Percentiles rank a stretch among this genome's conserved stretches.
phyloP scores from a whole-genome alignment of 1,140 invertebrate species.

The Globodera rostochiensis region DNA sequence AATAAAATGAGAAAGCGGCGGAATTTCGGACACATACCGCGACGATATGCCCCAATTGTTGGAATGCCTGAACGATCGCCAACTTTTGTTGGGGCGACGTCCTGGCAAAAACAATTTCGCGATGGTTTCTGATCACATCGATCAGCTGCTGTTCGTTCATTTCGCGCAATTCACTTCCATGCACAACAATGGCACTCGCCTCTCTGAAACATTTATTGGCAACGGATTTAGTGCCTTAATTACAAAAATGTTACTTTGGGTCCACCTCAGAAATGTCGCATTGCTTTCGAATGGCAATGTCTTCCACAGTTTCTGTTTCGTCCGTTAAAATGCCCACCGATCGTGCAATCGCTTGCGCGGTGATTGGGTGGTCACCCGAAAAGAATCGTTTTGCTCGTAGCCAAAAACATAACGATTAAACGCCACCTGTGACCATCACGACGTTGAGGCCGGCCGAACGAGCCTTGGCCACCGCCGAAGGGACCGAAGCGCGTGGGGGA shows the following conservation, averaged over 20 bases:
- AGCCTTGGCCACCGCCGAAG: slow-evolving; percentile 94
- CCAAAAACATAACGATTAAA: not conserved
- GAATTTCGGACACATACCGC: slow-evolving; percentile 68
- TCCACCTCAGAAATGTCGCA: slow-evolving; percentile 85
- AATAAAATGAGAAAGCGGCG: not conserved
- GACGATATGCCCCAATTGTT: slow-evolving; percentile 91
- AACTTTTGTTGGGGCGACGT: slow-evolving; percentile 98
- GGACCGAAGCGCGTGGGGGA: slow-evolving; percentile 88
- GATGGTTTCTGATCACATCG: slow-evolving; percentile 87
- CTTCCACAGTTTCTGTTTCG: slow-evolving; percentile 90
- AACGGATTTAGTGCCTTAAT: not conserved
- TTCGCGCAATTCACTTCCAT: slow-evolving; percentile 90
- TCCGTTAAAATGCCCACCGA: slow-evolving; percentile 98
- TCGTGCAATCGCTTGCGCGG: slow-evolving; percentile 98
- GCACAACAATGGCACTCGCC: slow-evolving; percentile 92
- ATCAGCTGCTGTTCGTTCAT: slow-evolving; percentile 85
- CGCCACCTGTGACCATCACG: slow-evolving; percentile 76
- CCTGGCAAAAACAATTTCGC: slow-evolving; percentile 97
- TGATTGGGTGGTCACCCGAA: slow-evolving; percentile 81
- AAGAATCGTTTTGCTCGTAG: not conserved
- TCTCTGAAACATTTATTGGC: slow-evolving; percentile 25
- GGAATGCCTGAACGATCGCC: slow-evolving; percentile 97
- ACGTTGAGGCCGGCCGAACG: slow-evolving; percentile 95
- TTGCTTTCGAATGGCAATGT: slow-evolving; percentile 88
- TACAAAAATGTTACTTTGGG: slow-evolving; percentile 67